Base-by-base conservation (phyloP, 2,113 vertebrate species). In the Choloepus hoffmanni region DNA sequence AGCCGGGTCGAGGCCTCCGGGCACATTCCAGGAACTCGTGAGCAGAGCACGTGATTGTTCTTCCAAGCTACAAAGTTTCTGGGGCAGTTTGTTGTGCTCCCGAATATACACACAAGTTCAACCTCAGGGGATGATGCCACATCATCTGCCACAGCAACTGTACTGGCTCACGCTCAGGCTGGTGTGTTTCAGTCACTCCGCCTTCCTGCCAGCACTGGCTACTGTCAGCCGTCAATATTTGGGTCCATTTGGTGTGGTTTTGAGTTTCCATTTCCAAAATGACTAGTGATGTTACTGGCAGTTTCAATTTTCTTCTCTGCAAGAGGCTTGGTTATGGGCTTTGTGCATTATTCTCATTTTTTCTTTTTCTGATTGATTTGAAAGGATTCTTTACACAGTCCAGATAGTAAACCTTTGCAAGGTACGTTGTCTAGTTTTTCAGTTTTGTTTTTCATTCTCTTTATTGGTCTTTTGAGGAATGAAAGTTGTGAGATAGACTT, bases 151-250 rank as follows among this genome's bases (percentile, higher is more conserved):
- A 7, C 23, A 87, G 33, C 5, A 9, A 18, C 5, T 1, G 43
- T 26, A 5, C 33, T 14, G 2, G 23, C 13, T 8, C 24, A 33
- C 18, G 1, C 16, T 24, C 72, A 4, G 2, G 43, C 26, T 24
- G n/a, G 33, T 0, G 1, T 1, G 1, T 45, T 50, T 30, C 50
- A 4, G 45, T 8, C 18, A 21, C 50, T 43, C 28, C 23, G 14
- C 19, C 53, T 43, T 65, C 36, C 13, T 10, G 78, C 16, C 24
- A 7, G 43, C n/a, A 4, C 30, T 21, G 19, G 10, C 5, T 30
- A 2, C 48, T 43, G 62, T 45, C 36, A 26, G 9, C 55, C 33
- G 55, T 48, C 2, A 48, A 33, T 0, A 2, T 40, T 2, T 78
- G 77, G 53, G 55, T 15, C 67, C 7, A 4, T 4, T 63, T 10